Base-by-base conservation (phyloP, 2,113 vertebrate species). In the Cochlearius cochlearius region DNA sequence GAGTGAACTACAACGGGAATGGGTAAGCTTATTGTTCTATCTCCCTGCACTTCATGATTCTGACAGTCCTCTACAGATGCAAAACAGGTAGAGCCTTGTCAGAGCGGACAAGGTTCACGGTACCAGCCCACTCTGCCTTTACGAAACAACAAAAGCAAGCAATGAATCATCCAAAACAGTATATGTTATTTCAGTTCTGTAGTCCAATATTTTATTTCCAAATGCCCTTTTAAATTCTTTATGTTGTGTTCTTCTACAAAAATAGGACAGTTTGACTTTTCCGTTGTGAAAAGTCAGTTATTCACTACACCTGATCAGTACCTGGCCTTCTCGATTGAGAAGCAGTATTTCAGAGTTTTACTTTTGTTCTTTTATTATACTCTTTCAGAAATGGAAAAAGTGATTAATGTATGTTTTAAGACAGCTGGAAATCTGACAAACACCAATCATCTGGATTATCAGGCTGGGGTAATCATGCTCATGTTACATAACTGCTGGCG, bases 181-280 rank as follows among this genome's bases (percentile, higher is more conserved):
- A 91, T 59, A 71, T 25, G 7, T 76, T 15, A 83, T 71, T 92
- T 95, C 75, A 78, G 74, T 89, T 96, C 71, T 71, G 52, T 56
- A 29, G 45, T 90, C 60, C 90, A 95, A 85, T 2, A 76, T 81
- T 91, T 94, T 95, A 92, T 96, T 97, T 89, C 67, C 64, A 92
- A 90, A 94, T 77, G 71, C 58, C 80, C 71, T 63, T 77, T 95
- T 41, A 67, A 88, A 95, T 92, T 85, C 74, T 67, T 78, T 88
- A 49, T 29, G 56, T 86, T 43, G 39, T 68, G 30, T 77, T 86
- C 17, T 90, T 90, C 92, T 90, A 95, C 91, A 95, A 92, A 92
- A 93, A 84, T 79, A 88, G 0, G 63, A 75, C 23, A 79, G 36
- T 56, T 63, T 81, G 75, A 88, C 53, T 91, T 23, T 62, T 68